These are phyloP conservation scores for Microcebus griseorufus DNA, from an alignment of 2,113 vertebrate genomes.

Conservation along the genomic window DNA sequence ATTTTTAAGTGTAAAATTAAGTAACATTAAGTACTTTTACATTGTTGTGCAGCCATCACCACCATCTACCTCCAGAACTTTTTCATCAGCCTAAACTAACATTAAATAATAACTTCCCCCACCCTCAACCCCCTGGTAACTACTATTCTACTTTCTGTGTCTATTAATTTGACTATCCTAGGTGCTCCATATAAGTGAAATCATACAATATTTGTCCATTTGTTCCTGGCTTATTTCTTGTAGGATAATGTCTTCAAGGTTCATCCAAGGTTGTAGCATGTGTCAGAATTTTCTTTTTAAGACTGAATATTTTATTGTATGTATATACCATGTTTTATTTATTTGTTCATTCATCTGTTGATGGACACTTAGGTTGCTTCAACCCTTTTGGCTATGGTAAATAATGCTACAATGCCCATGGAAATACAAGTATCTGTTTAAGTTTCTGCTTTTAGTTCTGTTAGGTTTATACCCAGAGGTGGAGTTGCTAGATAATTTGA, in stretches of 20 bases:
- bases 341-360: neutral
- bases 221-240: neutral
- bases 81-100: neutral
- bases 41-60: neutral
- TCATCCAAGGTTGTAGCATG: neutral
- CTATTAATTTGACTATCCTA: neutral
- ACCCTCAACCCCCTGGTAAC: neutral
- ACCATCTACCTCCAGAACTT: neutral
- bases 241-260: neutral
- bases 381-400: neutral
- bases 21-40: neutral
- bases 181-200: neutral
- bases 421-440: neutral
- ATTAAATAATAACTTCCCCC: neutral
- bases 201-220: neutral
- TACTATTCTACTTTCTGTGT: neutral
- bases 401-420: neutral
- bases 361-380: neutral
- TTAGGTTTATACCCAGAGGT: neutral
- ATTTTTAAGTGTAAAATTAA: neutral
- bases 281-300: constrained; percentile 9
- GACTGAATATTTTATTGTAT: neutral
- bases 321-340: neutral
- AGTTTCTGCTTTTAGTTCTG: neutral
- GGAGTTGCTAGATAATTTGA: neutral